Evolutionary conservation across 2,888 invertebrate genomes (phyloP), one percentile per base, ranked within the genome.

Genomic region (Euspilapteryx auroguttella): DNA sequence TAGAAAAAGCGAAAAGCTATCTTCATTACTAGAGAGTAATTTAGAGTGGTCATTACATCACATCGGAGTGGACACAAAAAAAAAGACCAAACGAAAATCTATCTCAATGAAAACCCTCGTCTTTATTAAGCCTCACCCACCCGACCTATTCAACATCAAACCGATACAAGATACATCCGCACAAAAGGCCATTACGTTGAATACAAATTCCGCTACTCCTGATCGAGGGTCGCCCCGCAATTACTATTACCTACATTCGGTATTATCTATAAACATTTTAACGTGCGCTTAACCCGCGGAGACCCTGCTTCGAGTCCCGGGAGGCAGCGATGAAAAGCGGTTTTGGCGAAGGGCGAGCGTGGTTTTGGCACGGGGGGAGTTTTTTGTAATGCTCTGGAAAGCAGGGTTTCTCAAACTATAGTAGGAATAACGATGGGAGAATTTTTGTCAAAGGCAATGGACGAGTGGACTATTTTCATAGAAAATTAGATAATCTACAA

Each of bases 181-280:
- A 61, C 63, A 66, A 64, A 32, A 61, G 53, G 56, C 56, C 47
- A 63, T 63, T 59, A 58, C 49, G 47, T 40, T 57, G 55, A 59
- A 61, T 58, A 54, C 54, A 50, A 58, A 71, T 71, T 58, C 68
- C 63, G 44, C 48, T 50, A 58, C 55, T 45, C 34, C 33, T 33
- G 12, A 27, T 32, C 41, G 46, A 57, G 57, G 56, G 46, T 31
- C 33, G 41, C 32, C 36, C 39, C 31, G 17, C 25, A 30, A 28
- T 63, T 59, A 64, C 63, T 62, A 66, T 69, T 64, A 57, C 58
- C 53, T 56, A 56, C 51, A n/a, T 61, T 55, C 42, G 49, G 65
- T 54, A 68, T 75, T 71, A 73, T 73, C 69, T 73, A 64, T 73
- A 73, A 75, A 71, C 71, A 73, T 75, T 73, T 71, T 68, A 73